Evolutionary conservation across 2,797 vertebrate genomes (phyloP), one percentile per base, ranked within the genome.

Genomic region (Valencia hispanica): DNA sequence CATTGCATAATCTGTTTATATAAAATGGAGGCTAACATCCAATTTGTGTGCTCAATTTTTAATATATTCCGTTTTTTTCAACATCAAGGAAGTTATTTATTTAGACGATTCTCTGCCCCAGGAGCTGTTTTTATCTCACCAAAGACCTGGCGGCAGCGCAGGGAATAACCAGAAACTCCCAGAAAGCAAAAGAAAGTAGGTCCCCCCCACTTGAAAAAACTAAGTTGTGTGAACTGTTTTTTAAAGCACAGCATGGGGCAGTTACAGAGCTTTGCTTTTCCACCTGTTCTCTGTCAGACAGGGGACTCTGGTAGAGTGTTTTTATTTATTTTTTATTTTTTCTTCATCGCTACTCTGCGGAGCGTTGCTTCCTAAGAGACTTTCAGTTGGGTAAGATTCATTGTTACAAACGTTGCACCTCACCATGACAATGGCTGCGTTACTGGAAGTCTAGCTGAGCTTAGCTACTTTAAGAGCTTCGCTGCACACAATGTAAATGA

Each of bases 171-270:
- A 70, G 70, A 80, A 77, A 83, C 81, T 86, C 81, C 74, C 75
- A 80, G 78, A 84, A 80, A 84, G 78, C 84, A 39, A 74, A 63
- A 18, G 76, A 91, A 93, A 93, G 86, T 92, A 91, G 92, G 89
- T 91, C 82, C 78, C 84, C 86, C 61, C 90, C 65, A 68, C 65
- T 84, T 91, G 88, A 91, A 84, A 90, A 92, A 68, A 91, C 84
- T 74, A 85, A 88, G 91, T 82, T 81, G 87, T 92, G 92, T 93
- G 89, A 93, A 93, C 72, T 68, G 27, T 88, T 91, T 84, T 92
- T 88, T 92, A 93, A 92, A 93, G 92, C 91, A 59, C 91, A 93
- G 92, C 77, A 50, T 78, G 91, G 87, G 84, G 74, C 89, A 86
- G 85, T 83, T 86, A 80, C 85, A 86, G 81, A 84, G 79, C 79